Conservation (phyloP, 2,113 vertebrate genomes). For the Silurus meridionalis region DNA sequence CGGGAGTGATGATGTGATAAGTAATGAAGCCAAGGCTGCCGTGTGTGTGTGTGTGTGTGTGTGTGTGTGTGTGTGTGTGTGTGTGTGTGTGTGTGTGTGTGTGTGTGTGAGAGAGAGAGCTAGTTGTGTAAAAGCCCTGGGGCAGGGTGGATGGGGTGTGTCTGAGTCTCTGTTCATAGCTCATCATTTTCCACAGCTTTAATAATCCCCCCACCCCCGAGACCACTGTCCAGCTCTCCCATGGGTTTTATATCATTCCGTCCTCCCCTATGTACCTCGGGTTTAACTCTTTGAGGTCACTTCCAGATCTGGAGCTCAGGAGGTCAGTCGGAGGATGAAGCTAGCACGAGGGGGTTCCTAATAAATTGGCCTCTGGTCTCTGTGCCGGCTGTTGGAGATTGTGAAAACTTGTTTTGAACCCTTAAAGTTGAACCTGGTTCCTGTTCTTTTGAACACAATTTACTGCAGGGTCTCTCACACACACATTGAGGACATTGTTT, state of each 20-base stretch:
- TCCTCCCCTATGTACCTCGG: neutral
- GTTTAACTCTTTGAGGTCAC: too few species aligned
- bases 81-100: neutral
- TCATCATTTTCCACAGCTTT: constrained; percentile 32
- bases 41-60: neutral
- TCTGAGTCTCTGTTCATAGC: constrained; percentile 27
- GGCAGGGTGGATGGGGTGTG: neutral
- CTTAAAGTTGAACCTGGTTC: neutral
- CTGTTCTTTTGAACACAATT: neutral
- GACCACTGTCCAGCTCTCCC: neutral
- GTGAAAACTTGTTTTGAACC: neutral
- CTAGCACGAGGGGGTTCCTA: neutral
- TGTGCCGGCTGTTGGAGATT: neutral
- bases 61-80: neutral
- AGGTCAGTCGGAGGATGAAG: neutral
- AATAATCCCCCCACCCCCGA: neutral
- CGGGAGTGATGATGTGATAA: too few species aligned
- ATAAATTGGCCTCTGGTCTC: neutral
- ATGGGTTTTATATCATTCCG: neutral
- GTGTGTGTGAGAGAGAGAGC: neutral
- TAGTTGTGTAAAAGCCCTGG: neutral
- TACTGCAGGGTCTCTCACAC: neutral
- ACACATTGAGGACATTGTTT: neutral
- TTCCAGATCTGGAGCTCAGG: neutral
- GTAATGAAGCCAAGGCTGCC: too few species aligned